These are phyloP conservation scores for Masnerella sp. DNA, from an alignment of 2,888 invertebrate species.

Conservation along the genomic window DNA sequence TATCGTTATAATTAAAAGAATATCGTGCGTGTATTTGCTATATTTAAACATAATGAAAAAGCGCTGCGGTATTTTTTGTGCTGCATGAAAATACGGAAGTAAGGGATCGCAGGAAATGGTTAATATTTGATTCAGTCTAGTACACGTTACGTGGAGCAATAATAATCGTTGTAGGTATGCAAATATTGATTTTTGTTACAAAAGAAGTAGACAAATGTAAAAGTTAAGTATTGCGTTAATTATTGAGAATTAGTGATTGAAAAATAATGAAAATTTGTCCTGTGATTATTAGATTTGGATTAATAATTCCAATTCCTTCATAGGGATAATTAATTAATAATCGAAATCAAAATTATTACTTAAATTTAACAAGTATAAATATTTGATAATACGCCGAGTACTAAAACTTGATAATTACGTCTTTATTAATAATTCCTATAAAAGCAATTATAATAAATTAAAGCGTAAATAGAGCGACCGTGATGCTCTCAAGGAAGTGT, in stretches of 20 bases:
- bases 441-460: slow-evolving; percentile 57
- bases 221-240: no score
- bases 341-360: slow-evolving; percentile 22
- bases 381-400: slow-evolving; percentile 29
- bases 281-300: no score
- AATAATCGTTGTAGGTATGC: not conserved
- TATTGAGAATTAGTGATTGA: no score
- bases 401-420: slow-evolving; percentile 49
- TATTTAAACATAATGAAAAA: no score
- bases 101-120: not conserved
- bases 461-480: slow-evolving; percentile 34
- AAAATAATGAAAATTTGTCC: no score
- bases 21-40: no score
- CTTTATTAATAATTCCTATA: slow-evolving; percentile 54
- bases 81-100: no score
- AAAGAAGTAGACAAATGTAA: no score
- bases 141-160: not conserved
- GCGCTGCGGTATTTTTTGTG: not conserved
- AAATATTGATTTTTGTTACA: not conserved
- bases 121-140: not conserved
- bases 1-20: no score
- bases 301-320: no score
- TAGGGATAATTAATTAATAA: slow-evolving; percentile 6
- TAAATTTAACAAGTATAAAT: slow-evolving; percentile 41
- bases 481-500: slow-evolving; percentile 42